Evolutionary conservation across 1,140 invertebrate species (phyloP), one percentile per base, ranked within the genome.

Genomic region (Listronotus bonariensis): DNA sequence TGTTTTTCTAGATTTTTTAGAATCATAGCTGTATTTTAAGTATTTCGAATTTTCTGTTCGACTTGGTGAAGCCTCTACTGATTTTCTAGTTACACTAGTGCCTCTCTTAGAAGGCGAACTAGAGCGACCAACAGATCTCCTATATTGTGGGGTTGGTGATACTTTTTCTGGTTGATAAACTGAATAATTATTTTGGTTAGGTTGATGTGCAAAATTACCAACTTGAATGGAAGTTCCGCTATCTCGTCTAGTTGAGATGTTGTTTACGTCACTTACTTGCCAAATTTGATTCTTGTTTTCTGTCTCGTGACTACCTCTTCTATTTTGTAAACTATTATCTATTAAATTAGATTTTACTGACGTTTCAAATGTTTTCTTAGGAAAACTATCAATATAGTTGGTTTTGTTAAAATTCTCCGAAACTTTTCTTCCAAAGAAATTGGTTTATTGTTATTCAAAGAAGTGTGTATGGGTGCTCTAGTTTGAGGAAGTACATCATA

Each of bases 91-190:
- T 48, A 55, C 17, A 55, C 59, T 48, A 17, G 67, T 45, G 45
- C 61, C 38, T 48, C 64, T 43, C 45, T 68, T 68, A 8, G 61
- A 48, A 14, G 69, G 69, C 6, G 66, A 68, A 66, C 63, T 68
- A 0, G 69, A 71, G 9, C 66, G 59, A 31, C 46, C 62, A 2
- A 68, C 56, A 14, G 62, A 41, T 61, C 63, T 60, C 31, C 65
- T 17, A 15, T 20, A 42, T 45, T 65, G 52, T 51, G 59, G 34
- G 12, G 14, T 54, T 54, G 5, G n/a, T 4, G 15, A 18, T 3
- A 20, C 11, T 46, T 20, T 46, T 46, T 46, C n/a, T 46, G 43
- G n/a, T 8, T 3, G 10, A 46, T 31, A 9, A 31, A 32, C 12
- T 52, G 49, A 9, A 52, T 6, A 15, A 20, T 18, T 7, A 9